A percentile compares a stretch with the other conserved stretches of the same genome.
Evolutionary conservation across 2,113 vertebrate genomes (phyloP).

Genomic region (Notiomystis cincta): DNA sequence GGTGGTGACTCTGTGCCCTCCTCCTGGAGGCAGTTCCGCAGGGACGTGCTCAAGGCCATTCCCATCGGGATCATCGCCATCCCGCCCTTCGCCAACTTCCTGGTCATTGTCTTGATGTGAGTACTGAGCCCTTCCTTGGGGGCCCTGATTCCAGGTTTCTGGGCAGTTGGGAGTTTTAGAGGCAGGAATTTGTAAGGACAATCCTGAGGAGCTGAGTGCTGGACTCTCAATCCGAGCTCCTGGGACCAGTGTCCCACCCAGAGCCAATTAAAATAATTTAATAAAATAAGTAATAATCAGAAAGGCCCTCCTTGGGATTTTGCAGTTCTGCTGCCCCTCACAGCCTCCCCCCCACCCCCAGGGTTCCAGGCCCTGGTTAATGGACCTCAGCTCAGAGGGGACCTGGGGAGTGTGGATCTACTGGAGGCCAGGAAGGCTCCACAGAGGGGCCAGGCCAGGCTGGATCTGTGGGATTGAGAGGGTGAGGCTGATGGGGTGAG

Average conservation of each 20-base stretch:
- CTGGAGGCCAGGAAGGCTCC: neutral
- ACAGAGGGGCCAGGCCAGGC: neutral
- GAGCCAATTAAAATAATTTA: neutral
- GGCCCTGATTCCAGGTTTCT: rapidly evolving
- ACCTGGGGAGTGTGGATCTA: neutral
- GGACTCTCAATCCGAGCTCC: neutral
- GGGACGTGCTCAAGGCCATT: conserved; percentile 83
- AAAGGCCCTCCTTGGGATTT: neutral
- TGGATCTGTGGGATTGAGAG: neutral
- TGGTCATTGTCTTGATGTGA: conserved; percentile 92
- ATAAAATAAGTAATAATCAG: too few species aligned
- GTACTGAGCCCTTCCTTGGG: neutral
- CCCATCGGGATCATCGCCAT: conserved; percentile 85
- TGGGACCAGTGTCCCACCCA: neutral
- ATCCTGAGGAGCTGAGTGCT: too few species aligned
- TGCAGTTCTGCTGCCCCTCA: neutral
- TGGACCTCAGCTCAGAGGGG: neutral
- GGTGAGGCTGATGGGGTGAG: neutral
- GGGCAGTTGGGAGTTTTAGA: rapidly evolving
- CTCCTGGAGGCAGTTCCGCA: conserved; percentile 79
- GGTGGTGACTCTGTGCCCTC: neutral
- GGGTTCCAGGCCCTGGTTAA: rapidly evolving
- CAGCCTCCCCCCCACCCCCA: neutral
- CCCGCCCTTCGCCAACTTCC: conserved; percentile 94
- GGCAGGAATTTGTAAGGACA: neutral